Conservation (phyloP, 1,140 invertebrate species). For the Hylaeus anthracinus region DNA sequence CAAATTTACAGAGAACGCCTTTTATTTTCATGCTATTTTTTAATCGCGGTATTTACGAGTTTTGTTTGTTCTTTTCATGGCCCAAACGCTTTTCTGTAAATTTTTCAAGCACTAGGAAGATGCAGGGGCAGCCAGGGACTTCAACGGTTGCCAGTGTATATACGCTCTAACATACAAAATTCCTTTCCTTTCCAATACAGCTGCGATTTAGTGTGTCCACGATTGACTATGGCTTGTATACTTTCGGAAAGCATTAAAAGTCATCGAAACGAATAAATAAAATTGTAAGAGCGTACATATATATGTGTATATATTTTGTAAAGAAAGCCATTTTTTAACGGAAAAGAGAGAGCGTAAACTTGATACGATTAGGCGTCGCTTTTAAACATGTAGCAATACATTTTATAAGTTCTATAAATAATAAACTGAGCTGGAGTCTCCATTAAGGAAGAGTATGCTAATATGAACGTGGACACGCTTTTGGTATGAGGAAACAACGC, state of each 20-base stretch:
- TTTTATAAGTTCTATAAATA: conserved; percentile 12
- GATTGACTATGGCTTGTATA: conserved; percentile 46
- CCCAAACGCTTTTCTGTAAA: conserved; percentile 69
- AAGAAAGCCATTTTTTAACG: conserved; percentile 42
- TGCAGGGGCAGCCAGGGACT: conserved; percentile 73
- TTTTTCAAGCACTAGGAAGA: conserved; percentile 75
- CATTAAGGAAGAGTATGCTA: conserved; percentile 57
- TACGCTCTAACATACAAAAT: conserved; percentile 64
- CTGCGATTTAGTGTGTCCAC: conserved; percentile 66
- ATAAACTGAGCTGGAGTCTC: conserved; percentile 65
- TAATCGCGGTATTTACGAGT: conserved; percentile 53
- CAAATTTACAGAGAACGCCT: conserved; percentile 44
- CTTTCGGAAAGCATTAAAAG: conserved; percentile 32
- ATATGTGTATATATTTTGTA: conserved; percentile 25
- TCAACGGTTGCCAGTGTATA: conserved; percentile 66
- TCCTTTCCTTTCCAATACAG: conserved; percentile 62
- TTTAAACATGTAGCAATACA: conserved; percentile 43
- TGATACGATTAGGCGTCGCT: conserved; percentile 60
- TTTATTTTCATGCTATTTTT: conserved; percentile 58
- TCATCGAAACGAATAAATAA: neutral
- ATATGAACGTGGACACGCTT: conserved; percentile 75
- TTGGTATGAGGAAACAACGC: conserved; percentile 78
- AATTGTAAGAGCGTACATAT: conserved; percentile 54
- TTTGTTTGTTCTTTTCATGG: conserved; percentile 80
- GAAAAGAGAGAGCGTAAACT: conserved; percentile 71